phyloP scores from a whole-genome alignment of 1,140 invertebrate genomes.

The Choristoneura fumiferana region DNA sequence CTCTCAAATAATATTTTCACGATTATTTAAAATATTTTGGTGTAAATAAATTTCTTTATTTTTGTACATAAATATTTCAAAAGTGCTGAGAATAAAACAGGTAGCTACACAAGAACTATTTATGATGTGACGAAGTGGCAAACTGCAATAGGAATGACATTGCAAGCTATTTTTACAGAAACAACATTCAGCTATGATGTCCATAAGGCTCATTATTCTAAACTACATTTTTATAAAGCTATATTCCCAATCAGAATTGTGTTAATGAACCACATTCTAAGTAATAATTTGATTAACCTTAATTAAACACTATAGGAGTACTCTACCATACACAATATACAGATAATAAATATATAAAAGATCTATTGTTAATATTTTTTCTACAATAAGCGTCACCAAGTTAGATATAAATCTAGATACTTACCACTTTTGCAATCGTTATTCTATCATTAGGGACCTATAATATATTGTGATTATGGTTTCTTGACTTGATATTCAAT shows the following conservation, averaged over 20 bases:
- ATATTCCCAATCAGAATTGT: constrained; percentile 74
- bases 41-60: too few relatives aligned
- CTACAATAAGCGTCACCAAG: constrained; percentile 73
- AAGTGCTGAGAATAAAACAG: too few relatives aligned
- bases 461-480: constrained; percentile 62
- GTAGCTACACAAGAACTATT: too few relatives aligned
- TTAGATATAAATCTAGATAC: constrained; percentile 60
- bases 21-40: too few relatives aligned
- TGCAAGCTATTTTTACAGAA: constrained; percentile 36
- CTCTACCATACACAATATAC: constrained; percentile 66
- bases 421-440: constrained; percentile 59
- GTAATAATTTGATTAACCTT: constrained; percentile 28
- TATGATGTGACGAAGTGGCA: too few relatives aligned
- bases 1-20: too few relatives aligned
- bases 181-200: constrained; percentile 35
- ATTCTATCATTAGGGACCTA: constrained; percentile 46
- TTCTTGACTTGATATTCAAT: constrained; percentile 63
- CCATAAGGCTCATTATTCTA: constrained; percentile 50
- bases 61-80: too few relatives aligned
- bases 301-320: constrained; percentile 43
- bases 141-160: background rate
- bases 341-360: constrained; percentile 70
- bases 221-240: constrained; percentile 77
- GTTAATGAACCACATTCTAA: constrained; percentile 47
- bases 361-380: constrained; percentile 65